Base-by-base conservation (phyloP, 1,140 invertebrate genomes). In the Leucophenga varia region DNA sequence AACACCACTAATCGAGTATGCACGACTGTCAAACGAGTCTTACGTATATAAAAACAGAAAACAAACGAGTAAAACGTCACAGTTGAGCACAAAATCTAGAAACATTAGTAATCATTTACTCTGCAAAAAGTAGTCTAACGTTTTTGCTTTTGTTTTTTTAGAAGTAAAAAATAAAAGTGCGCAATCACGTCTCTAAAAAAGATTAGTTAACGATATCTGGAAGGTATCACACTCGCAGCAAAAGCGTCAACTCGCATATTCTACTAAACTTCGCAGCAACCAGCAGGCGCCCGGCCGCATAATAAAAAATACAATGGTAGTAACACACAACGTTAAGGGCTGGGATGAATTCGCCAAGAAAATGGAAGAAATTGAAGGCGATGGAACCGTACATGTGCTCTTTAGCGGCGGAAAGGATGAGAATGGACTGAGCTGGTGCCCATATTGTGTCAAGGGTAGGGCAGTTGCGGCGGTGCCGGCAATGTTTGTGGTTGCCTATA, bases 361-460 rank as follows among this genome's bases (percentile, higher is more conserved):
- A 50, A 78, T 82, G 44, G 63, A 79, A 52, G 64, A 77, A 18
- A 75, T 83, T 3, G 76, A 79, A 45, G 55, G 63, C 30, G 41
- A 74, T 3, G 17, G 14, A 9, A 72, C 61, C 9, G 78, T 85
- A 21, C 77, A 83, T 58, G 78, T 88, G 12, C 79, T 85, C 16
- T 89, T 84, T 55, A 84, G 79, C 52, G 87, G 87, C 21, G 79
- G 80, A 13, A 87, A 87, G 67, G 60, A 80, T 28, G 70, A 79
- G n/a, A 76, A 79, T 55, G 86, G 86, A 5, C 55, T 79, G 38
- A 89, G 72, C 41, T 90, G 88, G 88, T 89, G 88, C 57, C 78
- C 82, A 2, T 87, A 90, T 65, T 90, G 88, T 67, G 83, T 86
- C 18, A 79, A 79, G 79, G 86, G 83, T 85, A 76, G 58, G 54